Percentiles rank a stretch among this genome's conserved stretches.
Conservation (phyloP, 2,888 invertebrate genomes). For the Timema podura region DNA sequence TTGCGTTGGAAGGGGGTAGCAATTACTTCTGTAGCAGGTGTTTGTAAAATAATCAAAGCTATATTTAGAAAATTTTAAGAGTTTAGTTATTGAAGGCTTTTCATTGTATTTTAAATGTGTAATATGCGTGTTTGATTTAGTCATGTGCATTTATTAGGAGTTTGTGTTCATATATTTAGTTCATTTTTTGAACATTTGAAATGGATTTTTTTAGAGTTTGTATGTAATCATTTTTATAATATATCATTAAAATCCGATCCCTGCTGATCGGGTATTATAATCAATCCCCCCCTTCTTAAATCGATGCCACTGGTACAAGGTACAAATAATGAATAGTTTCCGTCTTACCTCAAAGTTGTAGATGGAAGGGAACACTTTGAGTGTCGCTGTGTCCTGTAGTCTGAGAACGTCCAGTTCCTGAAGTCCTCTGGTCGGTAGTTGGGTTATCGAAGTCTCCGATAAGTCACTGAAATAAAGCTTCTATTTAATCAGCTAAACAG, state of each 20-base stretch:
- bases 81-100: too few relatives aligned
- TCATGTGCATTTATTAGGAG: too few relatives aligned
- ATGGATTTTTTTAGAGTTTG: too few relatives aligned
- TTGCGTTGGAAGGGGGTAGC: too few relatives aligned
- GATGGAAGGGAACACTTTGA: conserved; percentile 57
- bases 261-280: not conserved
- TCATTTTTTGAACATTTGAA: too few relatives aligned
- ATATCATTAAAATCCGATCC: not conserved
- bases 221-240: too few relatives aligned
- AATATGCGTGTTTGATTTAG: too few relatives aligned
- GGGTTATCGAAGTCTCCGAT: conserved; percentile 54
- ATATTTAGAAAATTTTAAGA: too few relatives aligned
- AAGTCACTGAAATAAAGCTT: conserved; percentile 49
- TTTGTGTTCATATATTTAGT: too few relatives aligned
- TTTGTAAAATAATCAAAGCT: too few relatives aligned
- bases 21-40: too few relatives aligned
- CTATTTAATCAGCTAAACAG: not conserved
- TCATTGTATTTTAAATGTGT: too few relatives aligned
- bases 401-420: conserved; percentile 50
- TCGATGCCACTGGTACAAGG: not conserved
- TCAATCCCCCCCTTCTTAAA: not conserved
- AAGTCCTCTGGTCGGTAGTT: conserved; percentile 54
- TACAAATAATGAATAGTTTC: not conserved
- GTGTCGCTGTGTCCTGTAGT: conserved; percentile 50
- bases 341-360: conserved; percentile 51